A percentile compares a stretch with the other conserved stretches of the same genome.
Evolutionary conservation across 1,140 invertebrate species (phyloP).

Genomic region (Drosophila cardini): DNA sequence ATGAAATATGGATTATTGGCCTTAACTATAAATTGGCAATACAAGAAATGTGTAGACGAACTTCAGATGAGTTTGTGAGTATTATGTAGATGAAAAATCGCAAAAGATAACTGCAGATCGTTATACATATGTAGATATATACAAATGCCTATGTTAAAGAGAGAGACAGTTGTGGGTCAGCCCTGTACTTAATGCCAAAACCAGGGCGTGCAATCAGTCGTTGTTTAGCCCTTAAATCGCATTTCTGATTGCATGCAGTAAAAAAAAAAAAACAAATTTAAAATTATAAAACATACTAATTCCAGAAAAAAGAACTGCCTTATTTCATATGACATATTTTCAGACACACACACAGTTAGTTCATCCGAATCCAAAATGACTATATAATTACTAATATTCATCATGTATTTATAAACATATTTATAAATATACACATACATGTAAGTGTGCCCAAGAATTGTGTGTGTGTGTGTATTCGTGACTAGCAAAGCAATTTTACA

Average conservation of each 20-base stretch:
- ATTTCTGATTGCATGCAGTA: slow-evolving; percentile 26
- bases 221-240: neutral
- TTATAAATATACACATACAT: slow-evolving; percentile 6
- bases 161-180: slow-evolving; percentile 12
- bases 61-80: slow-evolving; percentile 62
- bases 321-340: slow-evolving; percentile 47
- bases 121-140: slow-evolving; percentile 2
- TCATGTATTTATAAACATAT: slow-evolving; percentile 28
- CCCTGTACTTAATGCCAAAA: slow-evolving; percentile 64
- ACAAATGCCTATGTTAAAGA: no score
- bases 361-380: slow-evolving; percentile 8
- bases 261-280: slow-evolving; percentile 10
- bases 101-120: slow-evolving; percentile 55
- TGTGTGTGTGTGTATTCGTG: slow-evolving; percentile 24
- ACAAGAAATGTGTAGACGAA: slow-evolving; percentile 14
- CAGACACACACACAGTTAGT: slow-evolving; percentile 3
- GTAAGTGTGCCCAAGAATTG: slow-evolving; percentile 16
- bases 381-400: slow-evolving; percentile 32
- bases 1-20: slow-evolving; percentile 4
- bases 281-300: slow-evolving; percentile 1
- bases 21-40: slow-evolving; percentile 16
- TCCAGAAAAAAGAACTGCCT: slow-evolving; percentile 56
- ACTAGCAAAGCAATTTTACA: slow-evolving; percentile 63
- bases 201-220: slow-evolving; percentile 19
- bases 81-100: slow-evolving; percentile 79